These are phyloP conservation scores for Neotragus pygmaeus DNA, from an alignment of 2,113 vertebrate genomes.

Conservation along the genomic window DNA sequence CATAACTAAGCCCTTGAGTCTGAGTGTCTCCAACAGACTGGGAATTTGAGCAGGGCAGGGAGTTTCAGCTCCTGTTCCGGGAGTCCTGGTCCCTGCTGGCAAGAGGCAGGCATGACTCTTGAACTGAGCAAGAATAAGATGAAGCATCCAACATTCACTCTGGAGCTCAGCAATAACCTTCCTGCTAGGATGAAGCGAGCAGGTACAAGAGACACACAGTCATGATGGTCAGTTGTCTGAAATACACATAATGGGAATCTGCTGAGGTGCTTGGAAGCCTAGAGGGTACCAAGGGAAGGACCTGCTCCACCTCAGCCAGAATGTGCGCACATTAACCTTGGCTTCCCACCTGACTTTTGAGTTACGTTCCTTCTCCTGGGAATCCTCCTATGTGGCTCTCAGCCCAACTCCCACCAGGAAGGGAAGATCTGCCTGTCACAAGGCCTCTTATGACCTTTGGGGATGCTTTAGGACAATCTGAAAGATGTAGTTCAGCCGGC, in stretches of 20 bases:
- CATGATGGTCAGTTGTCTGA: background rate
- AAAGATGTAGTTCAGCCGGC: background rate
- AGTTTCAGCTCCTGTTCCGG: background rate
- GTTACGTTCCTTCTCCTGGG: background rate
- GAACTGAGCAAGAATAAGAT: background rate
- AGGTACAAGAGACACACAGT: background rate
- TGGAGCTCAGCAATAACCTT: background rate
- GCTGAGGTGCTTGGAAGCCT: background rate
- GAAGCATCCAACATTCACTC: background rate
- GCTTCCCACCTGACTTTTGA: background rate
- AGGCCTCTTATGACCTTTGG: background rate
- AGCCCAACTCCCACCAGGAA: background rate
- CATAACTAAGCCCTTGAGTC: background rate
- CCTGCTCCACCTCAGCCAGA: slow-evolving; percentile 15
- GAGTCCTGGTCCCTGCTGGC: background rate
- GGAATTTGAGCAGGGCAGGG: background rate
- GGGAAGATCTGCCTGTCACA: background rate
- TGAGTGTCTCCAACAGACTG: background rate
- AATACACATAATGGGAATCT: background rate
- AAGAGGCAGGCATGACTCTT: background rate
- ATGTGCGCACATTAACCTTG: slow-evolving; percentile 33
- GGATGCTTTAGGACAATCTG: slow-evolving; percentile 22
- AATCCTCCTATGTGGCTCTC: background rate
- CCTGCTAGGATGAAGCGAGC: background rate
- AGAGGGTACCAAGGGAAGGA: background rate